Evolutionary conservation across 2,888 invertebrate species (phyloP).

Genomic region (Pseudococcus viburni): DNA sequence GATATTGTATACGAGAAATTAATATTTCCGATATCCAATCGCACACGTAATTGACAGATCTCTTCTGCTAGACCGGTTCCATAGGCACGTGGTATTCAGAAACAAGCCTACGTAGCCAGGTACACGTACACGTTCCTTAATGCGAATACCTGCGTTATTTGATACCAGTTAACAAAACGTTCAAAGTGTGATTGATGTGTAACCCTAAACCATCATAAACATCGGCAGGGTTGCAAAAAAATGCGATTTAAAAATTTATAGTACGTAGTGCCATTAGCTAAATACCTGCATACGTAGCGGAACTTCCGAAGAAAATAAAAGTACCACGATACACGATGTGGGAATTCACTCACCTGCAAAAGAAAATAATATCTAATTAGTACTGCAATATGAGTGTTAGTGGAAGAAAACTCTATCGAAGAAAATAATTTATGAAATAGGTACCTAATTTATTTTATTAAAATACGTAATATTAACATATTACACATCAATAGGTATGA

Average conservation of each 20-base stretch:
- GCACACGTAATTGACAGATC: slow-evolving; percentile 11
- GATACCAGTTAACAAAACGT: neutral
- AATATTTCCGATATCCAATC: slow-evolving; percentile 36
- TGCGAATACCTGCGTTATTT: neutral
- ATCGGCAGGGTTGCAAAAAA: neutral
- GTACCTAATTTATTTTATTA: neutral
- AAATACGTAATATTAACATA: neutral
- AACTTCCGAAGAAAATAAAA: neutral
- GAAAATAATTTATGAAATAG: neutral
- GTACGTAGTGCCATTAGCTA: neutral
- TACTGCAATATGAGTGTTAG: neutral
- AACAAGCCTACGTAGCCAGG: neutral
- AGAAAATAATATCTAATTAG: neutral
- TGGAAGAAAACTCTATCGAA: neutral
- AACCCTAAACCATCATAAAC: neutral
- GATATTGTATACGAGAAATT: slow-evolving; percentile 35
- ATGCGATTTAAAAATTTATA: neutral
- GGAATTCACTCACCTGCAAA: slow-evolving; percentile 14
- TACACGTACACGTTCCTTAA: neutral
- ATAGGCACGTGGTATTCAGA: slow-evolving; percentile 28
- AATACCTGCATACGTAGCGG: neutral
- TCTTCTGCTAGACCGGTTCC: slow-evolving; percentile 32
- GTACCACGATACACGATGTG: neutral
- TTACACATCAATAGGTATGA: neutral
- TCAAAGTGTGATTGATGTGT: neutral